Base-by-base conservation (phyloP, 2,797 vertebrate genomes). In the Enteromius fasciolatus region DNA sequence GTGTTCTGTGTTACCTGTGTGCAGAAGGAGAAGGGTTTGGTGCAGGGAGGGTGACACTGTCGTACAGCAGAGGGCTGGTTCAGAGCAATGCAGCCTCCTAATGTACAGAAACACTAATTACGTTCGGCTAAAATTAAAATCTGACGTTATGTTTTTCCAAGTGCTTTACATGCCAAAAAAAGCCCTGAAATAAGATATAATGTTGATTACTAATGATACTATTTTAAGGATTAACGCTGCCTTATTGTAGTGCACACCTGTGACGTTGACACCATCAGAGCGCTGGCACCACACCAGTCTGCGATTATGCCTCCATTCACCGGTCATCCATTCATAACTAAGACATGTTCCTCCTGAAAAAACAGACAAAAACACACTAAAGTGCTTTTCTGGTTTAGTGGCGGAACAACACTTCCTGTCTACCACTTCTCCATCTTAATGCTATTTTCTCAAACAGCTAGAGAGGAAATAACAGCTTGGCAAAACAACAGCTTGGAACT, bases 1-100 rank as follows among this genome's bases (percentile, higher is more conserved):
- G 20, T 41, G 57, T 41, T 69, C 7, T 44, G 46, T 1, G 63
- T 90, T 90, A 97, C 96, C 96, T 96, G 94, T 17, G 95, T 96
- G 87, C 96, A 97, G 89, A 94, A 95, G 83, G 96, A 96, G 88
- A 96, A 96, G 0, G 96, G 96, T 48, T 96, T 96, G 57, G 87
- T 94, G 90, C 96, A 97, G 0, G 92, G 90, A 0, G 96, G 96
- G 54, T 89, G 93, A 88, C 96, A 97, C 84, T 91, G 94, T 76
- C 86, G 89, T 63, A 92, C 85, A 18, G 93, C 90, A 0, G 93
- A 91, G 1, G 96, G 95, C 33, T 92, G 95, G 0, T 81, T 91
- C 85, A 82, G 92, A 64, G 90, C 69, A 84, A 94, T 85, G 86
- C 96, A 97, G 1, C 96, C 96, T 57, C 96, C 96, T 97, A 87